phyloP scores from a whole-genome alignment of 2,113 vertebrate genomes.

The Gobio gobio region DNA sequence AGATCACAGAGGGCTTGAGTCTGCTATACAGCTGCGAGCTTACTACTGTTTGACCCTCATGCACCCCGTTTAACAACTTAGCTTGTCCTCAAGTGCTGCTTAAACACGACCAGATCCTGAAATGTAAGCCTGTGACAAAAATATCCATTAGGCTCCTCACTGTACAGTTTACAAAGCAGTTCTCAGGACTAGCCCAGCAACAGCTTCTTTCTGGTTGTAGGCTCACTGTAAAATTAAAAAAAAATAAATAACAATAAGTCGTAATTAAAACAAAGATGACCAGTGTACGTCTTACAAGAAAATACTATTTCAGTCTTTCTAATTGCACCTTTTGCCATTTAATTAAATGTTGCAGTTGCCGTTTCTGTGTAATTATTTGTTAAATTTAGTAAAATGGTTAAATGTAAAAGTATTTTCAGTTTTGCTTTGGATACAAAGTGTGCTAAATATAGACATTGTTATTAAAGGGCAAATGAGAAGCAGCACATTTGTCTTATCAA shows the following conservation, averaged over 20 bases:
- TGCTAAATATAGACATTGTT: neutral
- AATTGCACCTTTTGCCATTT: no score
- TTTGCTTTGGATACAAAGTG: neutral
- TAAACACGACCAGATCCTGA: constrained; percentile 36
- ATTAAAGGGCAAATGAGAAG: neutral
- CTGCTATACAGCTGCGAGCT: constrained; percentile 18
- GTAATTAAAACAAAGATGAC: no score
- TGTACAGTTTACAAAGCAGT: neutral
- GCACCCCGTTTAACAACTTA: constrained; percentile 5
- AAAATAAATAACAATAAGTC: no score
- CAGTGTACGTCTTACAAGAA: no score
- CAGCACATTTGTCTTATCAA: no score
- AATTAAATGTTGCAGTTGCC: no score
- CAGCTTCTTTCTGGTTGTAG: neutral
- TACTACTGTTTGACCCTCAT: constrained; percentile 29
- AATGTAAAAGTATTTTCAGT: no score
- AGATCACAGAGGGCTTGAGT: constrained; percentile 24
- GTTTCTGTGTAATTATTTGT: no score
- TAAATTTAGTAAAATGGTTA: no score
- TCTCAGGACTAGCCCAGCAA: neutral
- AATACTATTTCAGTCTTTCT: no score
- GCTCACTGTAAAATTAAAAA: no score
- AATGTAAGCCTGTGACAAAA: constrained; percentile 40
- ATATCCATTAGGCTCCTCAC: constrained; percentile 21
- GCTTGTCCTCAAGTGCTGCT: constrained; percentile 20